phyloP scores from a whole-genome alignment of 2,888 invertebrate genomes.

The Caenorhabditis sp. region DNA sequence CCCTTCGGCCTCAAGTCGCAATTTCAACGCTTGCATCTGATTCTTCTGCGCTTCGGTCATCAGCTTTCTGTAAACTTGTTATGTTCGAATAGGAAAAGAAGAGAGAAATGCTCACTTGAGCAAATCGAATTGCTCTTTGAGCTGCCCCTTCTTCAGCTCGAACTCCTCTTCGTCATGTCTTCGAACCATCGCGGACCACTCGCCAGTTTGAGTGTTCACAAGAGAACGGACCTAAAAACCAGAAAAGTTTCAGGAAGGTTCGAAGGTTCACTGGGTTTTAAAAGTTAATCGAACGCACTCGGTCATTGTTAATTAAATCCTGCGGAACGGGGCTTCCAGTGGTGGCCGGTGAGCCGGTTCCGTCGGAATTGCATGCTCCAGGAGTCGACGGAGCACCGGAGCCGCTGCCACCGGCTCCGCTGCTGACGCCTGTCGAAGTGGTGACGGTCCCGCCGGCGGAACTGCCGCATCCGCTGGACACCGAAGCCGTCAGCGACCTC shows the following conservation, averaged over 20 bases:
- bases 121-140: slow-evolving; percentile 82
- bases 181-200: slow-evolving; percentile 93
- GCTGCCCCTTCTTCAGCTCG: slow-evolving; percentile 85
- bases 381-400: slow-evolving; percentile 33
- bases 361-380: slow-evolving; percentile 42
- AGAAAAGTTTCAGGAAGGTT: neutral
- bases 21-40: slow-evolving; percentile 72
- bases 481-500: slow-evolving; percentile 49
- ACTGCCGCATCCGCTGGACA: slow-evolving; percentile 49
- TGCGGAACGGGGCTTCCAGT: slow-evolving; percentile 47
- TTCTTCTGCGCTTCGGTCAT: slow-evolving; percentile 88
- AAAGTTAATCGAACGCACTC: slow-evolving; percentile 20
- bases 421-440: slow-evolving; percentile 40
- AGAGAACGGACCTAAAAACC: slow-evolving; percentile 82
- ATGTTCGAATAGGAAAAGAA: neutral
- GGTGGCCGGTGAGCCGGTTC: slow-evolving; percentile 46
- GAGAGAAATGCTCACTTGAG: slow-evolving; percentile 80
- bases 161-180: slow-evolving; percentile 87
- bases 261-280: too few relatives aligned
- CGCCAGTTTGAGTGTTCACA: slow-evolving; percentile 92
- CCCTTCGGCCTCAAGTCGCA: slow-evolving; percentile 83
- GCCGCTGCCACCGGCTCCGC: slow-evolving; percentile 4
- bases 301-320: slow-evolving; percentile 53
- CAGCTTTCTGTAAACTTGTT: slow-evolving; percentile 83
- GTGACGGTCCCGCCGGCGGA: slow-evolving; percentile 30